Percentiles rank a stretch among this genome's conserved stretches.
Evolutionary conservation across 2,797 vertebrate species (phyloP).

Genomic region (Ptychobarbus kaznakovi): DNA sequence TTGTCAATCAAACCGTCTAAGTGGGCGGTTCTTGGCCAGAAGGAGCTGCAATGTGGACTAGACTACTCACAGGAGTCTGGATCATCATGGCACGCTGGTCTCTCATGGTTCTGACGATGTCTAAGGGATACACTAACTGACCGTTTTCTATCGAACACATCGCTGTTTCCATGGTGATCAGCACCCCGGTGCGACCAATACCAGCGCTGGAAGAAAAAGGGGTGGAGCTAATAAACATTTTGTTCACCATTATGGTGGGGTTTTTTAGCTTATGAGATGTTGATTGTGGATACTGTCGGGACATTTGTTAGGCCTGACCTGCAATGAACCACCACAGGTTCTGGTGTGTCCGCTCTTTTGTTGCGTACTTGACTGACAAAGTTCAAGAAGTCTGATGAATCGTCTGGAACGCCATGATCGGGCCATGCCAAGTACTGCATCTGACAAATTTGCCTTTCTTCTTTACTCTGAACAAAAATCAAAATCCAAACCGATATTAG

Average conservation of each 20-base stretch:
- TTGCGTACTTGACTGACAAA: constrained; percentile 92
- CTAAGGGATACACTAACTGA: constrained; percentile 94
- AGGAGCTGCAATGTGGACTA: too few relatives aligned
- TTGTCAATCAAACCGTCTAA: neutral
- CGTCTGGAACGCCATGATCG: constrained; percentile 96
- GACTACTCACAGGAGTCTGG: constrained; percentile 91
- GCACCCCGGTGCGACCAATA: constrained; percentile 96
- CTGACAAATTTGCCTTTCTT: constrained; percentile 89
- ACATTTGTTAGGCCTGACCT: constrained; percentile 78
- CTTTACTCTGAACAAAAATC: constrained; percentile 72
- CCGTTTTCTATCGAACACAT: constrained; percentile 98
- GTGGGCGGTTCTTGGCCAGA: neutral
- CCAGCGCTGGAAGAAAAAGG: constrained; percentile 82
- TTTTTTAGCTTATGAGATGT: neutral
- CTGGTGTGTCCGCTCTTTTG: constrained; percentile 87
- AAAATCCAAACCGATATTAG: neutral
- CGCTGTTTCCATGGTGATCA: constrained; percentile 99
- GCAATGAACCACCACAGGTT: constrained; percentile 97
- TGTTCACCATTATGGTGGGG: neutral
- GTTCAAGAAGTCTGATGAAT: constrained; percentile 95
- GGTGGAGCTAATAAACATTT: neutral
- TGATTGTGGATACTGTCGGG: neutral
- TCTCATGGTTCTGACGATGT: constrained; percentile 97
- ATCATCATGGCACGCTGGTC: constrained; percentile 99
- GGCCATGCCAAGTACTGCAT: constrained; percentile 98